Percentiles rank a stretch among this genome's conserved stretches.
Evolutionary conservation across 2,797 vertebrate species (phyloP).

Genomic region (Hyperoplus immaculatus): DNA sequence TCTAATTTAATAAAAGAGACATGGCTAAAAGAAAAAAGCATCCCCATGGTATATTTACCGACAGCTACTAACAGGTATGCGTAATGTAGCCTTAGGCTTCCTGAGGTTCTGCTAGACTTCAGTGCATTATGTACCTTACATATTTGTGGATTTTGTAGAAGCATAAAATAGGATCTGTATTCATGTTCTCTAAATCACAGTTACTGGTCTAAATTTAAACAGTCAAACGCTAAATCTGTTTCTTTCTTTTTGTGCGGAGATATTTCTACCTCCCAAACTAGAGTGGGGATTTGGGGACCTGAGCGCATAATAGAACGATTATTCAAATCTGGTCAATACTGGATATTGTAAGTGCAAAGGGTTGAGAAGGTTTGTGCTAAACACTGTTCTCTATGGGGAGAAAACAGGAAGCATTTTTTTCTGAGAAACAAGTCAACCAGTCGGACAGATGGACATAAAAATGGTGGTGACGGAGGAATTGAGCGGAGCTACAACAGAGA

Average conservation of each 20-base stretch:
- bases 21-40: background rate
- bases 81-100: background rate
- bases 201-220: constrained; percentile 33
- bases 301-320: constrained; percentile 71
- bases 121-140: constrained; percentile 11
- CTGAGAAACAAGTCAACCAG: constrained; percentile 47
- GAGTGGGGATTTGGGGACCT: constrained; percentile 57
- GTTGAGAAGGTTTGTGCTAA: constrained; percentile 29
- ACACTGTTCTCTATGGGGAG: constrained; percentile 34
- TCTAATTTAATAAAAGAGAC: background rate
- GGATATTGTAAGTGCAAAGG: constrained; percentile 42
- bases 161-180: constrained; percentile 21
- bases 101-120: background rate
- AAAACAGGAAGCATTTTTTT: constrained; percentile 24
- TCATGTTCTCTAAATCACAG: constrained; percentile 23
- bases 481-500: constrained; percentile 11
- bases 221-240: constrained; percentile 27
- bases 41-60: background rate
- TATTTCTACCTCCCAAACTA: constrained; percentile 51
- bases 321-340: constrained; percentile 68
- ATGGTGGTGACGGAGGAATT: constrained; percentile 34
- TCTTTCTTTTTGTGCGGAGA: constrained; percentile 38
- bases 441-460: constrained; percentile 31
- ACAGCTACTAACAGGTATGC: background rate
- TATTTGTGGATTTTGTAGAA: constrained; percentile 31